Conservation (phyloP, 2,113 vertebrate species). For the Leucoraja erinaceus region DNA sequence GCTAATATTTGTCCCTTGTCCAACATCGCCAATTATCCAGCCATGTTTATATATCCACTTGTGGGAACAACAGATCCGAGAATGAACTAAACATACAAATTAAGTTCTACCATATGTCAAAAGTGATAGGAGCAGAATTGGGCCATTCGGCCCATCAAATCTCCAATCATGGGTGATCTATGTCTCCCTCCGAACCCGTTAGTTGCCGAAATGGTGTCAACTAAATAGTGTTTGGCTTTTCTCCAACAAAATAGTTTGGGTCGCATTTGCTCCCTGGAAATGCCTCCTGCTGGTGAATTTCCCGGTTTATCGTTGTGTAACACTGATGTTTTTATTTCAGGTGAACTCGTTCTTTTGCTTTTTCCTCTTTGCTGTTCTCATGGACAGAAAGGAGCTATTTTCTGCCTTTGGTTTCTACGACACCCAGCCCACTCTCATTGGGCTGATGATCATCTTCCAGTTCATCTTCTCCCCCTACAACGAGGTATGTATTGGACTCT, state of each 20-base stretch:
- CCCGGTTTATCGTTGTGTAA: neutral
- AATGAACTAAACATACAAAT: too few species aligned
- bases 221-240: neutral
- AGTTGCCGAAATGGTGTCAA: neutral
- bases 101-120: too few species aligned
- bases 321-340: constrained; percentile 54
- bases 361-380: constrained; percentile 87
- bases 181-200: too few species aligned
- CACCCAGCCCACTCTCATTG: constrained; percentile 88
- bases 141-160: too few species aligned
- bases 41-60: too few species aligned
- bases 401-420: constrained; percentile 87
- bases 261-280: neutral
- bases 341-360: constrained; percentile 98
- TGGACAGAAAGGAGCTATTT: constrained; percentile 88
- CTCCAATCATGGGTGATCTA: too few species aligned
- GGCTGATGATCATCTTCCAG: constrained; percentile 98
- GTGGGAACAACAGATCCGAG: too few species aligned
- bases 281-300: neutral
- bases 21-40: too few species aligned
- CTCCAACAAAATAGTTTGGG: neutral
- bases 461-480: constrained; percentile 99
- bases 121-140: too few species aligned
- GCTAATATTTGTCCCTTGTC: too few species aligned
- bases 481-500: constrained; percentile 75